Evolutionary conservation across 2,888 invertebrate species (phyloP).

Genomic region (Eudemis profundana): DNA sequence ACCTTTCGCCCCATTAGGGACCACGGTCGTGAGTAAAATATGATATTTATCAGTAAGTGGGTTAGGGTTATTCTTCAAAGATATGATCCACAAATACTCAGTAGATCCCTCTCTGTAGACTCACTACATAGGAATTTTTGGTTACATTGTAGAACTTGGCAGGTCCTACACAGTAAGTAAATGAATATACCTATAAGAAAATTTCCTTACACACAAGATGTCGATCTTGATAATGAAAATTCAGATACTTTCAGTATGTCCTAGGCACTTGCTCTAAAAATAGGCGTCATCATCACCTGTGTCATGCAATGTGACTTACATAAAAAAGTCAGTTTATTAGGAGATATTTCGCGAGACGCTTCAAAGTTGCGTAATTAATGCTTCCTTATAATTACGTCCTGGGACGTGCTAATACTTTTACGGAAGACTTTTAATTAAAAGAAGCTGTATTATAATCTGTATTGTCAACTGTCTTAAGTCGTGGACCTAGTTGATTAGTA

Average conservation of each 20-base stretch:
- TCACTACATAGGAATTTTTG: too few relatives aligned
- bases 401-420: conserved; percentile 32
- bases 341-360: not conserved
- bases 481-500: conserved; percentile 8
- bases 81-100: too few relatives aligned
- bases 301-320: not conserved
- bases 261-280: not conserved
- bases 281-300: not conserved
- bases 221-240: not conserved
- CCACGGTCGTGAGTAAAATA: conserved; percentile 15
- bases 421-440: conserved; percentile 27
- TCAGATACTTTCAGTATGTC: too few relatives aligned
- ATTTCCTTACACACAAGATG: too few relatives aligned
- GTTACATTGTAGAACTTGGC: too few relatives aligned
- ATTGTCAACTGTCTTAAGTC: conserved; percentile 6
- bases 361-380: conserved; percentile 80
- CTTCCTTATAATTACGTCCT: conserved; percentile 44
- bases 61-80: not conserved
- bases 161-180: too few relatives aligned
- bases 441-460: conserved; percentile 10
- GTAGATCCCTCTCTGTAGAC: too few relatives aligned
- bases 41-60: not conserved
- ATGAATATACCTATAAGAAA: too few relatives aligned
- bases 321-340: not conserved
- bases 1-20: conserved; percentile 8